Evolutionary conservation across 2,113 vertebrate genomes (phyloP).

Genomic region (Chaenogobius annularis): DNA sequence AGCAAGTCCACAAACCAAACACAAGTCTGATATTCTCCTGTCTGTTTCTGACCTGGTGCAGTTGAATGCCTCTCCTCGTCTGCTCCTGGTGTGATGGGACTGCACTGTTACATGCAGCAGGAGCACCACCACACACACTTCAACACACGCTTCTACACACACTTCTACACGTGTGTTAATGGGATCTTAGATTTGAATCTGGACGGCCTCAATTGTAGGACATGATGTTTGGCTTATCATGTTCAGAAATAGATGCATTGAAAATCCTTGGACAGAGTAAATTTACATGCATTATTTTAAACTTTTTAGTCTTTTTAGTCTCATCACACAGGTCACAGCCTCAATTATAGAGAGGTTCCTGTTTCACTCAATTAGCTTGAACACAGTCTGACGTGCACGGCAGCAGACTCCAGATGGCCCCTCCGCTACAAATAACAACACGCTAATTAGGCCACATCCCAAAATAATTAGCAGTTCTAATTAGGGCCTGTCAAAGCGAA

Average conservation of each 20-base stretch:
- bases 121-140: too few relatives aligned
- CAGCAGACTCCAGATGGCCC: slow-evolving; percentile 24
- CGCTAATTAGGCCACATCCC: slow-evolving; percentile 33
- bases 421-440: slow-evolving; percentile 38
- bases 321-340: not conserved
- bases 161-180: too few relatives aligned
- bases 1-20: too few relatives aligned
- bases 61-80: too few relatives aligned
- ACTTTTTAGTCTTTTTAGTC: not conserved
- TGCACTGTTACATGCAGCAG: too few relatives aligned
- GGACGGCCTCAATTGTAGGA: too few relatives aligned
- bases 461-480: slow-evolving; percentile 42
- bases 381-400: not conserved
- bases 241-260: not conserved
- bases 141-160: too few relatives aligned
- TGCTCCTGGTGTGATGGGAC: too few relatives aligned
- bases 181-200: too few relatives aligned
- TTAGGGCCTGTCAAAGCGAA: slow-evolving; percentile 17
- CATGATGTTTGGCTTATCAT: too few relatives aligned
- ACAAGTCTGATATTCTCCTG: too few relatives aligned
- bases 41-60: too few relatives aligned
- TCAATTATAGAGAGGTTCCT: slow-evolving; percentile 5
- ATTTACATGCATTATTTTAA: not conserved
- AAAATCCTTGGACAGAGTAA: not conserved
- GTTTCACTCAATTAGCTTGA: slow-evolving; percentile 29